Conservation (phyloP, 2,797 vertebrate species). For the Pagetopsis macropterus region DNA sequence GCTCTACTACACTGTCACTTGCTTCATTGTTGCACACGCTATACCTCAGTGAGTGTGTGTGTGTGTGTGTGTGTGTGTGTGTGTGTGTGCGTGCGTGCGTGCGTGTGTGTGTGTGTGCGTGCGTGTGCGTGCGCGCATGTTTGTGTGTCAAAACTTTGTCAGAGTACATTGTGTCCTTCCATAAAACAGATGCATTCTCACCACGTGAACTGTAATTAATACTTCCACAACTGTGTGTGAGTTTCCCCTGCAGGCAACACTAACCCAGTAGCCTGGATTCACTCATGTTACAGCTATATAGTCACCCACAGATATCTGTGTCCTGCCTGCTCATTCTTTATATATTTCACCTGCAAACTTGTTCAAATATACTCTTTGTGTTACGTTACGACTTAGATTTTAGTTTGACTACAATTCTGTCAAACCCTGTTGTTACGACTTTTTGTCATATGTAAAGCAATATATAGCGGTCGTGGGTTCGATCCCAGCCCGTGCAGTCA, state of each 20-base stretch:
- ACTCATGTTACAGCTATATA: conserved; percentile 23
- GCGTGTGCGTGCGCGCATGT: no score
- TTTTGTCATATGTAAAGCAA: neutral
- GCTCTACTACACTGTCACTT: neutral
- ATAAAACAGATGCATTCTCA: conserved; percentile 20
- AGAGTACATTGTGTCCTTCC: conserved; percentile 12
- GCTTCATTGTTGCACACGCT: no score
- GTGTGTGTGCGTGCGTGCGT: no score
- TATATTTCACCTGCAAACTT: conserved; percentile 1
- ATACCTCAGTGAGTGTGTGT: no score
- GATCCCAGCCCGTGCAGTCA: no score
- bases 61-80: no score
- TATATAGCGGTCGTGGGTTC: neutral
- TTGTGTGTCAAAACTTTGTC: neutral
- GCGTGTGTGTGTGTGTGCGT: no score
- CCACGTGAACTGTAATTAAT: conserved; percentile 56
- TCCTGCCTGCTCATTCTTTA: conserved; percentile 12
- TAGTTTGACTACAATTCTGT: neutral
- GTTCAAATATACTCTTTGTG: neutral
- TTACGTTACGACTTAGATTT: neutral
- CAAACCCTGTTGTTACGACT: neutral
- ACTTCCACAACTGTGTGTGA: conserved; percentile 18
- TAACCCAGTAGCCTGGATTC: conserved; percentile 68
- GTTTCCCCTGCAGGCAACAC: conserved; percentile 53
- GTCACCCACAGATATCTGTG: conserved; percentile 6